Percentiles rank a stretch among this genome's conserved stretches.
Conservation (phyloP, 92 coral and sea anemone species). For the Montipora capitata region DNA sequence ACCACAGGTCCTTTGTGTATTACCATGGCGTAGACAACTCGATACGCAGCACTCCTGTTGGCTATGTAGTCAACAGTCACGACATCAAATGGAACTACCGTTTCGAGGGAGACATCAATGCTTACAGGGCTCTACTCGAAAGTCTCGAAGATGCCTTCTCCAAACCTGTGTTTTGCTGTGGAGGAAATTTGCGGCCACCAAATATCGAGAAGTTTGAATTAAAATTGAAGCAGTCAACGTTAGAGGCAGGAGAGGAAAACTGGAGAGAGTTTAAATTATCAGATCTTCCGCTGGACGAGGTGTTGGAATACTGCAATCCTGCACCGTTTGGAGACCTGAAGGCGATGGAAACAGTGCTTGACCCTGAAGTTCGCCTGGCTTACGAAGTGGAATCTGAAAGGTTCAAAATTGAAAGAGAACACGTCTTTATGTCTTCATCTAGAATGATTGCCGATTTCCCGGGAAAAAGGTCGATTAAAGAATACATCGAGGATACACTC, state of each 20-base stretch:
- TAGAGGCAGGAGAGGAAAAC: constrained; percentile 22
- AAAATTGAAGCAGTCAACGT: constrained; percentile 37
- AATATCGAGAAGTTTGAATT: constrained; percentile 21
- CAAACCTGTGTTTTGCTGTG: constrained; percentile 71
- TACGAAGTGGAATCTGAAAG: constrained; percentile 63
- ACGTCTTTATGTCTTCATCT: background rate
- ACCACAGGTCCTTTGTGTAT: constrained; percentile 4
- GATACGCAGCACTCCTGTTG: constrained; percentile 57
- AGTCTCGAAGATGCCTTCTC: constrained; percentile 56
- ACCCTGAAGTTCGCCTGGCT: constrained; percentile 72
- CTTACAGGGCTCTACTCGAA: constrained; percentile 37
- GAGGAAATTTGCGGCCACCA: constrained; percentile 58
- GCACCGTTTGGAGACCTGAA: constrained; percentile 77
- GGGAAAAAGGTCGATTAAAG: background rate
- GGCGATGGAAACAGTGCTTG: constrained; percentile 65
- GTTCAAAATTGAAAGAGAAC: constrained; percentile 38
- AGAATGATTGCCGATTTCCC: constrained; percentile 17
- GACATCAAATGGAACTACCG: constrained; percentile 6
- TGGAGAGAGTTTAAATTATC: constrained; percentile 59
- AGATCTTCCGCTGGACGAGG: constrained; percentile 47
- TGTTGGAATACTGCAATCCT: constrained; percentile 58
- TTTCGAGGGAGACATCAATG: constrained; percentile 38
- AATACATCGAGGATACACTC: constrained; percentile 51
- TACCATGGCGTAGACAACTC: constrained; percentile 47
- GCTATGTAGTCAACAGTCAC: constrained; percentile 69